Conservation (phyloP, 1,140 invertebrate genomes). For the Aricia agestis region DNA sequence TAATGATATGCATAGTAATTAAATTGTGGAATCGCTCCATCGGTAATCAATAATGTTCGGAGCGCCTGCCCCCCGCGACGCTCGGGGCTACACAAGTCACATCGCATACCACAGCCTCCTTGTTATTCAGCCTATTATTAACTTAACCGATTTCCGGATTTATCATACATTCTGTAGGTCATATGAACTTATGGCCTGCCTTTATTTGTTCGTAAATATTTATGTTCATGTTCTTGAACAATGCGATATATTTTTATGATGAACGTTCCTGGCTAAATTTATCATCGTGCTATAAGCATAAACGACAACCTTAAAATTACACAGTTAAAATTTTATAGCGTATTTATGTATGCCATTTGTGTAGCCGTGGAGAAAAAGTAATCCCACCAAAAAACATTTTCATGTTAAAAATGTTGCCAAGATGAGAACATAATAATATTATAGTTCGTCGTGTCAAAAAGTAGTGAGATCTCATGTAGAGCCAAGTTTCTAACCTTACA, state of each 20-base stretch:
- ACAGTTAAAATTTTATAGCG: no score
- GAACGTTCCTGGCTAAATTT: no score
- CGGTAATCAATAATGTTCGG: neutral
- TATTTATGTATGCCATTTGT: no score
- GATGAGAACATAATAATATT: no score
- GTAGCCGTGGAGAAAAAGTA: no score
- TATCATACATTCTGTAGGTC: slow-evolving; percentile 3
- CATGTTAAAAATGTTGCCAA: no score
- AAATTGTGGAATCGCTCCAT: slow-evolving; percentile 4
- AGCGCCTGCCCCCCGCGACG: neutral
- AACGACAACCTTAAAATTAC: no score
- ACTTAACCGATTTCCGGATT: neutral
- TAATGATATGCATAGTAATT: neutral
- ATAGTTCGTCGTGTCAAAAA: no score
- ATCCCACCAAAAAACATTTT: no score
- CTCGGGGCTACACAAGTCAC: neutral
- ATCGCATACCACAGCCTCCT: neutral
- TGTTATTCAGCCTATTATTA: slow-evolving; percentile 1
- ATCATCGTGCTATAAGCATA: no score
- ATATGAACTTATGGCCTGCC: neutral
- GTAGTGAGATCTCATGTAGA: no score
- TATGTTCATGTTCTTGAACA: neutral
- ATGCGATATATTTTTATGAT: neutral
- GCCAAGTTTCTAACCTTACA: no score
- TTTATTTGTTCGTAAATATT: slow-evolving; percentile 4